These are phyloP conservation scores for Oryzias woworae DNA, from an alignment of 2,113 vertebrate species.

Conservation along the genomic window DNA sequence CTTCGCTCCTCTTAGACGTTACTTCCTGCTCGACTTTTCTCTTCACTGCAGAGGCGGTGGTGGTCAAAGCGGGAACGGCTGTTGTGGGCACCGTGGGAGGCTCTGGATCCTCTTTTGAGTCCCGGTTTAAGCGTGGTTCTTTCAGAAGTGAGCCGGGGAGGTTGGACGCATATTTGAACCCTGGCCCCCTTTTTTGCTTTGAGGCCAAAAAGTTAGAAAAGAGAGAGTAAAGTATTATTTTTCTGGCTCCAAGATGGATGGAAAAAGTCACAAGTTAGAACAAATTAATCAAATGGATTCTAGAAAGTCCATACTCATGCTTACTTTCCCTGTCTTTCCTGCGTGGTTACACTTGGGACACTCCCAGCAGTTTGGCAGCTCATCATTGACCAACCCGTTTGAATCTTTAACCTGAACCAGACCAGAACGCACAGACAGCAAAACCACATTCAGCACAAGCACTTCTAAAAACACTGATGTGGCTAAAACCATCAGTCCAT, in stretches of 20 bases:
- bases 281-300: not conserved
- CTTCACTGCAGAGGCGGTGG: slow-evolving; percentile 64
- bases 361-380: slow-evolving; percentile 99
- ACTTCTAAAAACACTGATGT: not conserved
- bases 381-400: slow-evolving; percentile 93
- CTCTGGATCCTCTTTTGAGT: slow-evolving; percentile 87
- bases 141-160: slow-evolving; percentile 94
- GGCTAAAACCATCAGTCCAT: not conserved
- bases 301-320: slow-evolving; percentile 65
- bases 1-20: slow-evolving; percentile 78
- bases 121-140: slow-evolving; percentile 86
- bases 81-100: slow-evolving; percentile 33
- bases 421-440: not conserved
- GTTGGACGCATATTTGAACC: slow-evolving; percentile 97
- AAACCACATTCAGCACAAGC: not conserved
- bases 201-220: slow-evolving; percentile 86
- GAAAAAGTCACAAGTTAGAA: not conserved
- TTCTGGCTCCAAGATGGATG: slow-evolving; percentile 55
- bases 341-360: slow-evolving; percentile 98
- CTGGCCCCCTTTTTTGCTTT: slow-evolving; percentile 99
- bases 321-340: slow-evolving; percentile 99
- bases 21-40: slow-evolving; percentile 88
- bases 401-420: slow-evolving; percentile 88
- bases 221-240: slow-evolving; percentile 86
- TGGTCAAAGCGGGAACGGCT: slow-evolving; percentile 46